These are phyloP conservation scores for Cyclophora albipunctata DNA, from an alignment of 2,888 invertebrate species.

Conservation along the genomic window DNA sequence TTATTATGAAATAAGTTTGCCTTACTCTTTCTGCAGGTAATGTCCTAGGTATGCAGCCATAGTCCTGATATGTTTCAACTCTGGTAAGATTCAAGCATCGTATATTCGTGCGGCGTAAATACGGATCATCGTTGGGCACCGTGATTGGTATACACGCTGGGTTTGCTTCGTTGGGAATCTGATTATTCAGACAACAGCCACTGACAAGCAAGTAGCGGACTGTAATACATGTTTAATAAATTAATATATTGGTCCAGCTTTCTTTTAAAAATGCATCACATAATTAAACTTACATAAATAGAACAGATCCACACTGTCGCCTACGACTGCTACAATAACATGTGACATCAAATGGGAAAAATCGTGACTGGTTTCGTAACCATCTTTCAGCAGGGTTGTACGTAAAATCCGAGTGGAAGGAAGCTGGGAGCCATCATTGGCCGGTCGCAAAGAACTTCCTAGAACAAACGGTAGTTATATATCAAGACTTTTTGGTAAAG, in stretches of 20 bases:
- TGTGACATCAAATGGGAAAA: constrained; percentile 28
- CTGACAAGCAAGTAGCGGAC: constrained; percentile 23
- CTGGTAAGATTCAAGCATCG: constrained; percentile 40
- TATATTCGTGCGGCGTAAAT: constrained; percentile 26
- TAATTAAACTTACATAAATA: constrained; percentile 21
- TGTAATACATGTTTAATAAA: constrained; percentile 1
- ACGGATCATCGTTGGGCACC: constrained; percentile 36
- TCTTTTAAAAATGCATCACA: too few species aligned
- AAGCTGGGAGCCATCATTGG: constrained; percentile 28
- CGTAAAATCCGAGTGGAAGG: constrained; percentile 32
- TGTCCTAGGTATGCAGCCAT: constrained; percentile 28
- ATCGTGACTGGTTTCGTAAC: constrained; percentile 21
- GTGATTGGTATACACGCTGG: constrained; percentile 28
- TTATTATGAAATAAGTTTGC: too few species aligned
- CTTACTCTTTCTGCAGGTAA: constrained; percentile 35
- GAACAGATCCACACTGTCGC: constrained; percentile 27
- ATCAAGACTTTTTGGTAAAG: too few species aligned
- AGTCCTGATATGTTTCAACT: constrained; percentile 32
- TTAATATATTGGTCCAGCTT: too few species aligned
- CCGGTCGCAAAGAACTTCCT: constrained; percentile 28
- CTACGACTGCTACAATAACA: constrained; percentile 15
- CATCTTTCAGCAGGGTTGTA: constrained; percentile 30
- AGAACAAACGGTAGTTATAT: neutral
- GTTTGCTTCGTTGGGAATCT: constrained; percentile 23
- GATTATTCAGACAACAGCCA: constrained; percentile 29